Conservation (phyloP, 2,797 vertebrate genomes). For the Microhierax caerulescens region DNA sequence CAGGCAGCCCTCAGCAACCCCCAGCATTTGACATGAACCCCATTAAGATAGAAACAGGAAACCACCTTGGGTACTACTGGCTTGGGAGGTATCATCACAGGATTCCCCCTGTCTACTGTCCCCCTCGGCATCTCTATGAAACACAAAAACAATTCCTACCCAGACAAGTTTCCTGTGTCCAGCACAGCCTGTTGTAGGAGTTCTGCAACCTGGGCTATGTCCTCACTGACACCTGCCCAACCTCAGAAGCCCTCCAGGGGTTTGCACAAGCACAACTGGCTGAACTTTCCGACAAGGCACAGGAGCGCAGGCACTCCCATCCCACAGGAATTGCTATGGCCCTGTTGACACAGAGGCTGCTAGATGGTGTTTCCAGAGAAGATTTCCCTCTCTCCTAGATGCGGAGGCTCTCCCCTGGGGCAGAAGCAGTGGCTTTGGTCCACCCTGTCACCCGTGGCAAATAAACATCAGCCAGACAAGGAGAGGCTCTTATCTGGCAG, state of each 20-base stretch:
- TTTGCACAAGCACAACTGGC: constrained; percentile 34
- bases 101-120: background rate
- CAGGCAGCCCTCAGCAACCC: background rate
- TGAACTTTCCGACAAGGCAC: background rate
- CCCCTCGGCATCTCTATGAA: background rate
- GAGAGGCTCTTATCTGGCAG: background rate
- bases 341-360: background rate
- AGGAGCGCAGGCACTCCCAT: background rate
- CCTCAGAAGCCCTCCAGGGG: background rate
- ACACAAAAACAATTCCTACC: background rate
- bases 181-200: background rate
- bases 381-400: background rate
- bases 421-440: background rate
- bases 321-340: background rate
- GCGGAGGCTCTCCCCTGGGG: background rate
- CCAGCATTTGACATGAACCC: background rate
- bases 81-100: background rate
- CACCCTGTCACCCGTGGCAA: background rate
- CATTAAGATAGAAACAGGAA: background rate
- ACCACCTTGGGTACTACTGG: background rate
- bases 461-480: background rate
- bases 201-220: background rate
- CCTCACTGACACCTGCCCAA: constrained; percentile 29
- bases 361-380: background rate
- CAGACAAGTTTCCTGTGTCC: background rate